Percentiles rank a stretch among this genome's conserved stretches.
Conservation (phyloP, 2,113 vertebrate species). For the Aegithalos caudatus region DNA sequence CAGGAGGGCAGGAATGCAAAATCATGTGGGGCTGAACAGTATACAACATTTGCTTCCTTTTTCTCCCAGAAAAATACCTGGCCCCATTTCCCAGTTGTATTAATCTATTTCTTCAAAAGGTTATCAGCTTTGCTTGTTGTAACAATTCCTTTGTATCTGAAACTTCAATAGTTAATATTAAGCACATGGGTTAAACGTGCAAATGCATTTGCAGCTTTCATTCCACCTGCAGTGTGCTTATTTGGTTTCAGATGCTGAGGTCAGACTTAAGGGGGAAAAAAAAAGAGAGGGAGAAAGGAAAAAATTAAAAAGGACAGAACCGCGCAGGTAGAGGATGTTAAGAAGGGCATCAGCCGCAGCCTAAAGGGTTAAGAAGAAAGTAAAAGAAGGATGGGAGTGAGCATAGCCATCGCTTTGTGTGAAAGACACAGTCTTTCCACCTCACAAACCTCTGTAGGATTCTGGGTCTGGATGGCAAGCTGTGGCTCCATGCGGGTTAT, state of each 20-base stretch:
- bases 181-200: conserved; percentile 49
- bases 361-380: conserved; percentile 37
- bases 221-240: conserved; percentile 55
- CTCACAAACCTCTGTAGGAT: conserved; percentile 54
- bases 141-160: conserved; percentile 2
- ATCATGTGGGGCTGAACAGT: conserved; percentile 39
- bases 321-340: background rate
- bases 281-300: background rate
- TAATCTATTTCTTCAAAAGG: conserved; percentile 41
- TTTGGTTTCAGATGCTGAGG: conserved; percentile 59
- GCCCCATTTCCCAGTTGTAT: conserved; percentile 46
- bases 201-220: conserved; percentile 59
- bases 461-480: conserved; percentile 26
- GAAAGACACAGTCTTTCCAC: conserved; percentile 51
- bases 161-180: conserved; percentile 59
- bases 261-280: background rate
- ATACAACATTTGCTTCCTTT: conserved; percentile 24
- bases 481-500: conserved; percentile 53
- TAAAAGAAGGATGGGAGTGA: conserved; percentile 1
- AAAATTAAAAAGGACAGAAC: background rate
- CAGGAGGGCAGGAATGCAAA: conserved; percentile 54
- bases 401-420: background rate
- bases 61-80: conserved; percentile 47
- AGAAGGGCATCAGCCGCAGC: conserved; percentile 7
- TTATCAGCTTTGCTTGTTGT: conserved; percentile 47